phyloP scores from a whole-genome alignment of 2,888 invertebrate species.

The Branchellion lobata region DNA sequence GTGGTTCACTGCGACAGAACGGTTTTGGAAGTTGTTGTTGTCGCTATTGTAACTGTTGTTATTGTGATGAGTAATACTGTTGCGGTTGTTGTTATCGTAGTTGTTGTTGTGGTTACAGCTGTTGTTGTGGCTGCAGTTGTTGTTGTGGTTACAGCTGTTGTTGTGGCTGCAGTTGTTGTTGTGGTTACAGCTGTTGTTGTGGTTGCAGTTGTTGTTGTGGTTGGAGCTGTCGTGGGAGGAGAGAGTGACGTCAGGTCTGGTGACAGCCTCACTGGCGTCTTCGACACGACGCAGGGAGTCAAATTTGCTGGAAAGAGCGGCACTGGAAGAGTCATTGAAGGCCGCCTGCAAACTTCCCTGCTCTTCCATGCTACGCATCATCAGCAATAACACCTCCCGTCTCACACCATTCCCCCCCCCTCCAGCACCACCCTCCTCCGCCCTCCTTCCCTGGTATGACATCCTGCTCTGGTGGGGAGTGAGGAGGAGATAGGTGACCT shows the following conservation, averaged over 20 bases:
- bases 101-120: not conserved
- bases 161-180: not conserved
- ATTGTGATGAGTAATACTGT: not conserved
- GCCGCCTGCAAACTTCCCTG: constrained; percentile 38
- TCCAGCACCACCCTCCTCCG: too few species aligned
- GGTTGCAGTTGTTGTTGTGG: not conserved
- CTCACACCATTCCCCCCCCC: too few species aligned
- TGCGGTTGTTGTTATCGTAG: constrained; percentile 7
- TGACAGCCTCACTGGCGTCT: not conserved
- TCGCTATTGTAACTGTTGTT: not conserved
- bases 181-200: not conserved
- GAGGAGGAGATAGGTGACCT: constrained; percentile 70
- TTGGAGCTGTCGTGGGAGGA: constrained; percentile 2
- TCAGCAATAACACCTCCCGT: too few species aligned
- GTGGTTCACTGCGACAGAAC: not conserved
- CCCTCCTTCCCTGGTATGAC: not conserved
- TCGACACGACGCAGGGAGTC: too few species aligned
- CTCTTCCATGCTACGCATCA: constrained; percentile 22
- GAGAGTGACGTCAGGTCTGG: not conserved
- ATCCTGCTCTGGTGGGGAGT: not conserved
- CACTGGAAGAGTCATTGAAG: too few species aligned
- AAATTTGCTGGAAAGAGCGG: too few species aligned
- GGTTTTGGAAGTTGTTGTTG: not conserved
- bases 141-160: not conserved
- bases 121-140: not conserved